A percentile compares a stretch with the other conserved stretches of the same genome.
phyloP scores from a whole-genome alignment of 1,140 invertebrate species.

The Episyrphus balteatus region DNA sequence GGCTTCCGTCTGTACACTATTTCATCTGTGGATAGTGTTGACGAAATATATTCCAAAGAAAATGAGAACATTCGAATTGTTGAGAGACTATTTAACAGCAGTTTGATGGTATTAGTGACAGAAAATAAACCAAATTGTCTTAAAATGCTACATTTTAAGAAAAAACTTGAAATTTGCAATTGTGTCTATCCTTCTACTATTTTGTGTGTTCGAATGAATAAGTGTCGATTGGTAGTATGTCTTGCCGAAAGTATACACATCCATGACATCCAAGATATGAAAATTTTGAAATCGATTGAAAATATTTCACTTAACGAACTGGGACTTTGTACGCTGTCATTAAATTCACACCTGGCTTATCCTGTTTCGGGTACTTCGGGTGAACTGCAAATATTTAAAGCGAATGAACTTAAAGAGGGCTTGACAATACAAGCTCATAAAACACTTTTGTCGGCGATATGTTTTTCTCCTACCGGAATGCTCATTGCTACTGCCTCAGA shows the following conservation, averaged over 20 bases:
- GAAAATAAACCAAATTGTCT: conserved; percentile 31
- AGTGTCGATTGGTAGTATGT: conserved; percentile 89
- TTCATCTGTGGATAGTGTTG: conserved; percentile 24
- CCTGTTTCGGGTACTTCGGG: conserved; percentile 86
- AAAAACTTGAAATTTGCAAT: conserved; percentile 96
- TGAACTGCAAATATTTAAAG: conserved; percentile 97
- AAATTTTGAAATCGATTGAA: conserved; percentile 92
- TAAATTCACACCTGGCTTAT: conserved; percentile 85
- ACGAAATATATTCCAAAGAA: conserved; percentile 34
- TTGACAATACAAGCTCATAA: conserved; percentile 94
- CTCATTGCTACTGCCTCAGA: conserved; percentile 89
- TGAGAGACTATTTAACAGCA: conserved; percentile 34
- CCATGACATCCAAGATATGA: conserved; percentile 98
- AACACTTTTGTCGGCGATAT: conserved; percentile 85
- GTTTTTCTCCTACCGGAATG: conserved; percentile 79
- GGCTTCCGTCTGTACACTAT: conserved; percentile 29
- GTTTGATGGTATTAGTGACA: conserved; percentile 34
- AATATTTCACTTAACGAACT: conserved; percentile 92
- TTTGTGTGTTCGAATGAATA: conserved; percentile 89
- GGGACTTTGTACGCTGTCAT: conserved; percentile 89
- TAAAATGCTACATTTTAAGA: conserved; percentile 93
- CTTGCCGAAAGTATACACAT: conserved; percentile 96
- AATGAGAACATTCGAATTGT: conserved; percentile 33
- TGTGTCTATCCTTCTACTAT: conserved; percentile 97
- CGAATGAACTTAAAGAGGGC: conserved; percentile 84